phyloP scores from a whole-genome alignment of 1,140 invertebrate species.

The Drosophila pandora region DNA sequence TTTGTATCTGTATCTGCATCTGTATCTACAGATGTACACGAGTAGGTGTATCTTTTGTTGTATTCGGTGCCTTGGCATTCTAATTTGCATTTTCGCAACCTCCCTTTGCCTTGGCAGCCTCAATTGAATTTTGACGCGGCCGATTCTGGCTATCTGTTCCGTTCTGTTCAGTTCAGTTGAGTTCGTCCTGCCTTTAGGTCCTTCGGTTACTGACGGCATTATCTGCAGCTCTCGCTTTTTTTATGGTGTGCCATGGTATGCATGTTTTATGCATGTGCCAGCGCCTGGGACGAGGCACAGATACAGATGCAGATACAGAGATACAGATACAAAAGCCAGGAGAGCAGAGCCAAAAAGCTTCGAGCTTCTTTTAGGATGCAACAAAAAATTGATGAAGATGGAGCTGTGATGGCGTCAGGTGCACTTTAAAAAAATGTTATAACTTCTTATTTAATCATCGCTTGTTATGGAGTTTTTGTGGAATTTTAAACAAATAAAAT shows the following conservation, averaged over 20 bases:
- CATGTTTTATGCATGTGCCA: slow-evolving; percentile 71
- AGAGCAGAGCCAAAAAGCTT: slow-evolving; percentile 21
- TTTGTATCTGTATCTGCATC: slow-evolving; percentile 15
- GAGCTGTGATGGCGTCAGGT: slow-evolving; percentile 32
- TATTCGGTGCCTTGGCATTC: slow-evolving; percentile 45
- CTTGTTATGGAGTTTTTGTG: background rate
- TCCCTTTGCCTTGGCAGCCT: slow-evolving; percentile 38
- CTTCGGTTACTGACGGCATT: slow-evolving; percentile 44
- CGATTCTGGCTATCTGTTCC: slow-evolving; percentile 33
- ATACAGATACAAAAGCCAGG: slow-evolving; percentile 16
- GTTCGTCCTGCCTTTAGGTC: slow-evolving; percentile 30
- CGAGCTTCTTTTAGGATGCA: slow-evolving; percentile 1
- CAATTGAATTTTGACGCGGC: slow-evolving; percentile 78
- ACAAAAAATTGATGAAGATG: slow-evolving; percentile 68
- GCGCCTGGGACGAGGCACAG: slow-evolving; percentile 28
- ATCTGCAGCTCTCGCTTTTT: slow-evolving; percentile 28
- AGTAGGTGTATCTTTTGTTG: slow-evolving; percentile 16
- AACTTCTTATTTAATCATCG: background rate
- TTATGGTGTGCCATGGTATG: slow-evolving; percentile 17
- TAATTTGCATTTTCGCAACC: slow-evolving; percentile 69
- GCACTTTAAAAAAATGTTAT: slow-evolving; percentile 1
- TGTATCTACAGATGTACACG: slow-evolving; percentile 3
- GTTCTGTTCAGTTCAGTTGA: slow-evolving; percentile 27
- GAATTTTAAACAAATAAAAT: background rate
- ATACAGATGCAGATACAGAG: slow-evolving; percentile 30